These are phyloP conservation scores for Dendrolimus punctatus DNA, from an alignment of 1,140 invertebrate species.

Conservation along the genomic window DNA sequence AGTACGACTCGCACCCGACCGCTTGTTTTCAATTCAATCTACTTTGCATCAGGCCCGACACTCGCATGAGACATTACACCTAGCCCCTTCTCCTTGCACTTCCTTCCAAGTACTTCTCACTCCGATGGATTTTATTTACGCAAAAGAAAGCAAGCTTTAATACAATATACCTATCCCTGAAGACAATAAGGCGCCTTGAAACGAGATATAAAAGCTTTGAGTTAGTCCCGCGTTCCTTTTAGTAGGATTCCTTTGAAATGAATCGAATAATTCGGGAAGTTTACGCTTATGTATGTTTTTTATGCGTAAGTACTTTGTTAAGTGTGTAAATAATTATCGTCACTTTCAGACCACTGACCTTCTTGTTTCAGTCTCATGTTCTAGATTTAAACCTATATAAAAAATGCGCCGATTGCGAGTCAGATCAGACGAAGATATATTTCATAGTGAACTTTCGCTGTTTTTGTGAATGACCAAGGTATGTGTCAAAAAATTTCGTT, in stretches of 20 bases:
- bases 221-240: constrained; percentile 64
- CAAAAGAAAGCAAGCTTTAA: constrained; percentile 68
- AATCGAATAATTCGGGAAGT: constrained; percentile 68
- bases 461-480: no score
- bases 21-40: constrained; percentile 59
- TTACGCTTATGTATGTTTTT: constrained; percentile 55
- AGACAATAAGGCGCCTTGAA: constrained; percentile 64
- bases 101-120: constrained; percentile 48
- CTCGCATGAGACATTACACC: constrained; percentile 67
- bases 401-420: no score
- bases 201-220: constrained; percentile 70
- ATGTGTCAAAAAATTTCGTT: no score
- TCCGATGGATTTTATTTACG: constrained; percentile 69
- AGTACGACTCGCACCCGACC: no score
- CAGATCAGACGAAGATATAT: no score
- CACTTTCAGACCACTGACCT: constrained; percentile 18
- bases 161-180: constrained; percentile 54
- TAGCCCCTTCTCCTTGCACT: constrained; percentile 51
- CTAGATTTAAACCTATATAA: no score
- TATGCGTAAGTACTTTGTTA: constrained; percentile 49
- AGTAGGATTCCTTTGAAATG: constrained; percentile 69
- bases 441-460: no score
- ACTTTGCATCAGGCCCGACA: constrained; percentile 66
- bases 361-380: neutral
- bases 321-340: constrained; percentile 45